These are phyloP conservation scores for Alentia gelatinosa DNA, from an alignment of 2,888 invertebrate genomes.

Conservation along the genomic window DNA sequence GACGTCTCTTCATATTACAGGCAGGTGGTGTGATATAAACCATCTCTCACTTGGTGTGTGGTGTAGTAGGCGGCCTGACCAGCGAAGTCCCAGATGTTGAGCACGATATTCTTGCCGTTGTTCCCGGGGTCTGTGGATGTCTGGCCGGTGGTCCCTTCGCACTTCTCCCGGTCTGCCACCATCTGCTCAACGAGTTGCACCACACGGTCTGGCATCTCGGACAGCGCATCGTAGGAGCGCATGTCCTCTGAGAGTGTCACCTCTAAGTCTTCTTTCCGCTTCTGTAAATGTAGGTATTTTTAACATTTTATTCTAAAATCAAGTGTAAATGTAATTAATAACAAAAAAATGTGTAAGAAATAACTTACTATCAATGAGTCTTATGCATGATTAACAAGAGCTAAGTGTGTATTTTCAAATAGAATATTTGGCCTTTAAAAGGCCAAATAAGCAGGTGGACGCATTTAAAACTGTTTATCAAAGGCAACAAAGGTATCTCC, in stretches of 20 bases:
- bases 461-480: too few species aligned
- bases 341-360: too few species aligned
- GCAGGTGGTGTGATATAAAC: too few species aligned
- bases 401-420: too few species aligned
- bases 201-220: constrained; percentile 75
- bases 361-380: too few species aligned
- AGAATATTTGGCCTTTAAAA: too few species aligned
- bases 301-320: too few species aligned
- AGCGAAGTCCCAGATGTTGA: constrained; percentile 80
- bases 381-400: too few species aligned
- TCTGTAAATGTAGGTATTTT: background rate
- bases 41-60: constrained; percentile 77
- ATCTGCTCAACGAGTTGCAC: constrained; percentile 76
- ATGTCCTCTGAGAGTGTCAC: constrained; percentile 38
- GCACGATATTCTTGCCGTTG: constrained; percentile 67
- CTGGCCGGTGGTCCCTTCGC: background rate
- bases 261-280: constrained; percentile 20
- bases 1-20: too few species aligned
- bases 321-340: too few species aligned
- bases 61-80: constrained; percentile 78
- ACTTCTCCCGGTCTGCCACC: constrained; percentile 67
- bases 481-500: too few species aligned
- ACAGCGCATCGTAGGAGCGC: constrained; percentile 64
- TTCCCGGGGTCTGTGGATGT: constrained; percentile 55
- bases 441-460: too few species aligned